These are phyloP conservation scores for Magallana angulata DNA, from an alignment of 1,140 invertebrate genomes.

Conservation along the genomic window DNA sequence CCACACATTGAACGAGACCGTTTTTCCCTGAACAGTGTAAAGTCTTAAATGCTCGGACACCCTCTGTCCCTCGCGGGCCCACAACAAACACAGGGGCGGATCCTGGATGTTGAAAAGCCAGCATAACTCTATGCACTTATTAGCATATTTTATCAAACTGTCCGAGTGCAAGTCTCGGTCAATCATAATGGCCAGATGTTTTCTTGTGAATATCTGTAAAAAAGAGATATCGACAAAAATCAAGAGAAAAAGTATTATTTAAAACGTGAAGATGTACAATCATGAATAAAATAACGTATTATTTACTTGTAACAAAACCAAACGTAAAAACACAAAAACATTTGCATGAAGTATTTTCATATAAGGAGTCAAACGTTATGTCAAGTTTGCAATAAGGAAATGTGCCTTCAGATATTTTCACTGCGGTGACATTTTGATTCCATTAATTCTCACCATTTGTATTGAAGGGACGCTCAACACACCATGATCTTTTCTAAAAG, in stretches of 20 bases:
- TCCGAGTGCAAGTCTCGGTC: slow-evolving; percentile 34
- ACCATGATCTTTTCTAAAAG: slow-evolving; percentile 4
- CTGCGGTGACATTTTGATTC: background rate
- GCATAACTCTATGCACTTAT: slow-evolving; percentile 22
- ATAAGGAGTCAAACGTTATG: too few relatives aligned
- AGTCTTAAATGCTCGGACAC: slow-evolving; percentile 33
- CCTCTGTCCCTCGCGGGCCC: slow-evolving; percentile 29
- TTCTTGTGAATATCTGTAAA: slow-evolving; percentile 25
- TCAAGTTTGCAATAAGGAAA: too few relatives aligned
- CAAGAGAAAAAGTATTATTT: too few relatives aligned
- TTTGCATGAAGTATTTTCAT: too few relatives aligned
- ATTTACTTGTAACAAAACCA: too few relatives aligned
- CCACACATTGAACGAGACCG: slow-evolving; percentile 49
- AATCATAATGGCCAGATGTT: slow-evolving; percentile 17
- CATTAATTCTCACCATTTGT: slow-evolving; percentile 6
- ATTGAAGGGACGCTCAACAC: slow-evolving; percentile 12
- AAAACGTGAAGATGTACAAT: too few relatives aligned
- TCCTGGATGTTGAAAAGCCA: slow-evolving; percentile 45
- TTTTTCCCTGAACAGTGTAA: slow-evolving; percentile 41
- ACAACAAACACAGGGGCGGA: slow-evolving; percentile 42
- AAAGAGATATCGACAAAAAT: too few relatives aligned
- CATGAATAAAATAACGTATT: background rate
- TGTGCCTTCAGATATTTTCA: too few relatives aligned
- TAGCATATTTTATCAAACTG: slow-evolving; percentile 8
- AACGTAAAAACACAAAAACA: too few relatives aligned